phyloP scores from a whole-genome alignment of 2,113 vertebrate genomes.

The Trinectes maculatus region DNA sequence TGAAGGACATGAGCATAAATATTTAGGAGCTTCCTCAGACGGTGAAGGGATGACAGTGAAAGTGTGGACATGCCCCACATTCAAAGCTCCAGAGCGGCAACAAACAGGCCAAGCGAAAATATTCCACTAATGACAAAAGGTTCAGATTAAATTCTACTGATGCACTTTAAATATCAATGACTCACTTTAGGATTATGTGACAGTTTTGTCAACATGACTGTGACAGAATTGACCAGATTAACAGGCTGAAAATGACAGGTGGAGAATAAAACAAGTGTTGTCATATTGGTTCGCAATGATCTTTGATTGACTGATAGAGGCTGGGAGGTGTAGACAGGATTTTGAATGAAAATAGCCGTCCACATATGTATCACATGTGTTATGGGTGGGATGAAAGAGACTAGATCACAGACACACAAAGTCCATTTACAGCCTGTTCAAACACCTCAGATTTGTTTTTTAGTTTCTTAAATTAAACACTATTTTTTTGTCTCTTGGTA shows the following conservation, averaged over 20 bases:
- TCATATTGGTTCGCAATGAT: not conserved
- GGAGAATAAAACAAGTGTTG: not conserved
- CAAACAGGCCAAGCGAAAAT: not conserved
- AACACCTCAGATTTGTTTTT: too few species aligned
- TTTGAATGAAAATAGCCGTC: not conserved
- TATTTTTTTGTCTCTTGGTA: too few species aligned
- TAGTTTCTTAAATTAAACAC: too few species aligned
- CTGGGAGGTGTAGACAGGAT: not conserved
- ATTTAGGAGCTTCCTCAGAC: not conserved
- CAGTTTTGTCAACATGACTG: not conserved
- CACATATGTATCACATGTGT: too few species aligned
- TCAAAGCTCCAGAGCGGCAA: slow-evolving; percentile 1
- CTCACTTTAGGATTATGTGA: not conserved
- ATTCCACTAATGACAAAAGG: not conserved
- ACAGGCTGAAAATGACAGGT: not conserved
- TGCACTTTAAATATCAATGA: not conserved
- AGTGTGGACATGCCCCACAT: not conserved
- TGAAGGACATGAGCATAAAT: too few species aligned
- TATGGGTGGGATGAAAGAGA: too few species aligned
- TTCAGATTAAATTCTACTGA: not conserved
- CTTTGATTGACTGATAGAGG: not conserved
- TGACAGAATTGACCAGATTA: not conserved
- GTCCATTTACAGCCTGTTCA: too few species aligned
- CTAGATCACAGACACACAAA: too few species aligned
- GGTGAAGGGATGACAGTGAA: not conserved